These are phyloP conservation scores for Hydrophis major DNA, from an alignment of 2,797 vertebrate genomes.

Conservation along the genomic window DNA sequence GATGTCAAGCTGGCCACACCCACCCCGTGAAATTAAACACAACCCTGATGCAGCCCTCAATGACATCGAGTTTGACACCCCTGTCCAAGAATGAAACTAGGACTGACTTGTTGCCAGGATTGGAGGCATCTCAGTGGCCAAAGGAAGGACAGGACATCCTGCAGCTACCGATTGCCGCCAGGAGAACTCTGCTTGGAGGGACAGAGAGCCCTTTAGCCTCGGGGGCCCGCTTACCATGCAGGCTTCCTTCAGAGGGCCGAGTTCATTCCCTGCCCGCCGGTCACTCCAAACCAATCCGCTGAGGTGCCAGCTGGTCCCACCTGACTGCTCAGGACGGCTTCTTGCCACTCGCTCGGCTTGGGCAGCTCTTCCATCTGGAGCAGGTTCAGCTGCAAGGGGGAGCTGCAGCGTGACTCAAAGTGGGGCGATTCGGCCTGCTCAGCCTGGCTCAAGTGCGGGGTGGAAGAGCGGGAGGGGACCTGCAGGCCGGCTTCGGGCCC, in stretches of 20 bases:
- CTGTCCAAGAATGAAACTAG: too few relatives aligned
- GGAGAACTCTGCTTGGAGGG: too few relatives aligned
- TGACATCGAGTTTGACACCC: too few relatives aligned
- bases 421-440: constrained; percentile 78
- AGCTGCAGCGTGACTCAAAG: constrained; percentile 89
- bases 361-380: constrained; percentile 86
- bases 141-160: neutral
- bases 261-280: constrained; percentile 2
- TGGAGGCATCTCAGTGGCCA: neutral
- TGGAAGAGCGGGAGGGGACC: constrained; percentile 75
- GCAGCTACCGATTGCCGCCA: accelerated
- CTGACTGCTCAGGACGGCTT: neutral
- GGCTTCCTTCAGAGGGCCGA: constrained; percentile 34
- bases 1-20: too few relatives aligned
- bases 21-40: too few relatives aligned
- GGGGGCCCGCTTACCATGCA: constrained; percentile 50
- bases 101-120: too few relatives aligned
- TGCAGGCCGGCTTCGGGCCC: constrained; percentile 49
- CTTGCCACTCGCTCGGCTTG: constrained; percentile 29
- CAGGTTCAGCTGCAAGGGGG: constrained; percentile 83
- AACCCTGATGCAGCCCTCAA: too few relatives aligned
- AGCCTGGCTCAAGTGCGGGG: constrained; percentile 74
- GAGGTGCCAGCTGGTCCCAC: constrained; percentile 54
- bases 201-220: neutral
- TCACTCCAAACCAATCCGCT: constrained; percentile 56